These are phyloP conservation scores for Cataglyphis cursor DNA, from an alignment of 2,888 invertebrate genomes.

Conservation along the genomic window DNA sequence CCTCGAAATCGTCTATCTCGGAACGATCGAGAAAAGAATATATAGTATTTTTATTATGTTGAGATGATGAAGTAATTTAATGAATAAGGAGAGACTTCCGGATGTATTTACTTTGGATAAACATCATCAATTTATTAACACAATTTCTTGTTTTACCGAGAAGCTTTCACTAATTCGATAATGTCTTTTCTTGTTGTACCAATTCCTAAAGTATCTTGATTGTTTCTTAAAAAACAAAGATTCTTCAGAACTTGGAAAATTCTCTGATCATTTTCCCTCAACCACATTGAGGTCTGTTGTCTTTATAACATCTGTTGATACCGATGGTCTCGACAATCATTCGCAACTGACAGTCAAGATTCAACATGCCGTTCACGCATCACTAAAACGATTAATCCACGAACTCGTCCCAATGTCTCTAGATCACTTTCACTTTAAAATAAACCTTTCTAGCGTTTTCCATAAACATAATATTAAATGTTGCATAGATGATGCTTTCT, in stretches of 20 bases:
- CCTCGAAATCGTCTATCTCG: conserved; percentile 1
- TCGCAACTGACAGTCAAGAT: conserved; percentile 7
- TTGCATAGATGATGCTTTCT: conserved; percentile 69
- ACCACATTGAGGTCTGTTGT: neutral
- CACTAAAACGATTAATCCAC: neutral
- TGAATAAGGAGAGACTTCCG: neutral
- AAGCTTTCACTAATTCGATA: neutral
- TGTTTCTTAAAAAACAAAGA: neutral
- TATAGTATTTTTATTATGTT: neutral
- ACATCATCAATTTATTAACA: conserved; percentile 46
- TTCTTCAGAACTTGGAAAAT: neutral
- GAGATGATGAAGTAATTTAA: neutral
- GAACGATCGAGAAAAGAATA: neutral
- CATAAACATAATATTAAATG: conserved; percentile 48
- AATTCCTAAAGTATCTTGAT: neutral
- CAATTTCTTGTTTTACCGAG: neutral
- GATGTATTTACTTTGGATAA: conserved; percentile 16
- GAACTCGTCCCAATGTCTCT: neutral
- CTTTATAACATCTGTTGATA: neutral
- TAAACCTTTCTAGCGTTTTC: conserved; percentile 3
- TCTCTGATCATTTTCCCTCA: neutral
- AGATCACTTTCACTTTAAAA: neutral
- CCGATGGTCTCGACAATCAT: neutral
- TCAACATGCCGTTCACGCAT: conserved; percentile 24
- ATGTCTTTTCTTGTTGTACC: neutral